Conservation (phyloP, 35 echinoderm and acorn worm genomes). For the Strongylocentrotus purpuratus region DNA sequence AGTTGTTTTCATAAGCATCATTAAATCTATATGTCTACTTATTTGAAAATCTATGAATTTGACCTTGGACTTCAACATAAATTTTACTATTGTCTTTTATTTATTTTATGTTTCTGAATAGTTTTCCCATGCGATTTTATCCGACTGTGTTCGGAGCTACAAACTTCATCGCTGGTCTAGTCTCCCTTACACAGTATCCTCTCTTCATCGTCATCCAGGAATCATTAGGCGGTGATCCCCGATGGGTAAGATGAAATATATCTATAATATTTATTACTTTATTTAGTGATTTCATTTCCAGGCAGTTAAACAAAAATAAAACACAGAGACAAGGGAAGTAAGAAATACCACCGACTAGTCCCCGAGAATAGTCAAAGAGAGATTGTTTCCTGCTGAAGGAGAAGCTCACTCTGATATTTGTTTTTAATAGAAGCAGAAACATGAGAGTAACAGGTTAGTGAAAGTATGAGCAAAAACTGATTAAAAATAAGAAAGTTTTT, state of each 20-base stretch:
- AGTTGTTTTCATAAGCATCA: too few relatives aligned
- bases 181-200: background rate
- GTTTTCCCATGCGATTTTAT: slow-evolving; percentile 34
- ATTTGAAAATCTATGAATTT: too few relatives aligned
- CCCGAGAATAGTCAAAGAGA: background rate
- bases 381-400: background rate
- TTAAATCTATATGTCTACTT: too few relatives aligned
- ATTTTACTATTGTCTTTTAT: too few relatives aligned
- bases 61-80: too few relatives aligned
- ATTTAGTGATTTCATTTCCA: background rate
- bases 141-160: background rate
- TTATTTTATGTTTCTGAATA: background rate
- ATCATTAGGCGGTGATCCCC: background rate
- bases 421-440: background rate
- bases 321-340: background rate
- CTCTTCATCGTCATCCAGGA: slow-evolving; percentile 34
- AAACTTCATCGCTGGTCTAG: background rate
- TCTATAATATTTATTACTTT: background rate
- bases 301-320: too few relatives aligned
- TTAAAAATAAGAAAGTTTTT: background rate
- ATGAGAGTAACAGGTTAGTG: background rate
- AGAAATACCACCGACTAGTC: too few relatives aligned
- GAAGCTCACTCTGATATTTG: background rate
- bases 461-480: background rate
- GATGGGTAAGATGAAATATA: background rate